Evolutionary conservation across 2,888 invertebrate genomes (phyloP).

Genomic region (Tribolium freemani): DNA sequence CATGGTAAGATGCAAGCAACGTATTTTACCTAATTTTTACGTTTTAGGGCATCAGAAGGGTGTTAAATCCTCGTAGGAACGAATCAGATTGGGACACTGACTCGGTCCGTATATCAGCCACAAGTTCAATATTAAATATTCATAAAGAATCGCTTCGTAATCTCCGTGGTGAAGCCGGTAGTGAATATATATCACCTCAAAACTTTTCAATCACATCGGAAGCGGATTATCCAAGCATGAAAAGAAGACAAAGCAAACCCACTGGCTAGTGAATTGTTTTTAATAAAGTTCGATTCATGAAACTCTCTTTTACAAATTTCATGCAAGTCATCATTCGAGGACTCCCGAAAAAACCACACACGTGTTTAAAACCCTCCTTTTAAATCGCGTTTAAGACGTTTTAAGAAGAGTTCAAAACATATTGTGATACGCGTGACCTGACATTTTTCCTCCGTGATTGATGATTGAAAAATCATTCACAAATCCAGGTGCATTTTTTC

Average conservation of each 20-base stretch:
- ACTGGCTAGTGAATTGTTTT: too few species aligned
- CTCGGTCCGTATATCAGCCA: neutral
- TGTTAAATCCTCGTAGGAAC: neutral
- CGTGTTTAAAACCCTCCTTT: slow-evolving; percentile 12
- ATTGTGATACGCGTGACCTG: slow-evolving; percentile 27
- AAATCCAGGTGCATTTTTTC: slow-evolving; percentile 28
- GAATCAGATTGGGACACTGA: neutral
- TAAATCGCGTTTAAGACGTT: slow-evolving; percentile 22
- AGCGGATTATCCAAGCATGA: too few species aligned
- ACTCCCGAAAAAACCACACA: slow-evolving; percentile 34
- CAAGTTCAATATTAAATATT: too few species aligned
- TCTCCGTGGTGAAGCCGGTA: too few species aligned
- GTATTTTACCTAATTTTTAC: neutral
- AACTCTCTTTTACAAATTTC: slow-evolving; percentile 13
- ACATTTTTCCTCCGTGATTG: neutral
- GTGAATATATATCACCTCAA: neutral
- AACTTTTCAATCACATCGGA: too few species aligned
- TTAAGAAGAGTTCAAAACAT: slow-evolving; percentile 28
- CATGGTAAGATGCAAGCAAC: neutral
- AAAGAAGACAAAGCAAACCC: too few species aligned
- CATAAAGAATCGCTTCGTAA: too few species aligned
- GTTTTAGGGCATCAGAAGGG: neutral
- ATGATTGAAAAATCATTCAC: slow-evolving; percentile 8
- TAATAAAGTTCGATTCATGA: neutral
- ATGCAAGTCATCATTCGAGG: slow-evolving; percentile 33